Percentiles rank a stretch among this genome's conserved stretches.
These are phyloP conservation scores for Atherinomorus stipes DNA, from an alignment of 2,113 vertebrate species.

Conservation along the genomic window DNA sequence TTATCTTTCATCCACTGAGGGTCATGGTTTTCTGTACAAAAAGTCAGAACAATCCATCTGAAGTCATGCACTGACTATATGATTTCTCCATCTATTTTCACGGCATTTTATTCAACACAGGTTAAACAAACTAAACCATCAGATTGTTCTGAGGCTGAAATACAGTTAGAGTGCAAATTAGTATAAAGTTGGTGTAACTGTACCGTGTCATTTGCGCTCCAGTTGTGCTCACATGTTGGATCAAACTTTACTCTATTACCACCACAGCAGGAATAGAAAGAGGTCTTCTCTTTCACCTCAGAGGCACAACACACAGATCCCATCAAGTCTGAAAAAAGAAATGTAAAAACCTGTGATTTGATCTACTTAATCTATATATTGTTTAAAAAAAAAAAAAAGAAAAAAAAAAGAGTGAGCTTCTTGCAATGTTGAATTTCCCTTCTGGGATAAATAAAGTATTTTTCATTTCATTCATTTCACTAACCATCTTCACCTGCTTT, in stretches of 20 bases:
- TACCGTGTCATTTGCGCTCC: neutral
- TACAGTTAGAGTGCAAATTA: neutral
- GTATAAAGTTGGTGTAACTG: neutral
- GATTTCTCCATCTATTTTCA: neutral
- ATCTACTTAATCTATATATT: too few species aligned
- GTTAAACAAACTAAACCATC: neutral
- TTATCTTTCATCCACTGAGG: neutral
- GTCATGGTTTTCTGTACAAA: neutral
- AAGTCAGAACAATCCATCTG: neutral
- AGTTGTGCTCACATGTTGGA: neutral
- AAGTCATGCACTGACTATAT: neutral
- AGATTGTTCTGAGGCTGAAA: too few species aligned
- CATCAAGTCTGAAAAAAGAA: neutral
- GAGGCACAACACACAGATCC: fast-evolving
- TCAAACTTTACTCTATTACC: fast-evolving
- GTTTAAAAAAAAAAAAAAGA: too few species aligned
- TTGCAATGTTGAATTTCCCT: too few species aligned
- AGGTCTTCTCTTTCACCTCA: fast-evolving
- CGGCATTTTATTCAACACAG: neutral
- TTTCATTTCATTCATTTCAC: too few species aligned
- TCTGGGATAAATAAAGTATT: too few species aligned
- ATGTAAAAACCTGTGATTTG: neutral
- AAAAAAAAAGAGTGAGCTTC: too few species aligned
- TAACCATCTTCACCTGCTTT: neutral
- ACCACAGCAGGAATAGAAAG: neutral